Percentiles rank a stretch among this genome's conserved stretches.
Conservation (phyloP, 1,140 invertebrate genomes). For the Neoseiulus cucumeris region DNA sequence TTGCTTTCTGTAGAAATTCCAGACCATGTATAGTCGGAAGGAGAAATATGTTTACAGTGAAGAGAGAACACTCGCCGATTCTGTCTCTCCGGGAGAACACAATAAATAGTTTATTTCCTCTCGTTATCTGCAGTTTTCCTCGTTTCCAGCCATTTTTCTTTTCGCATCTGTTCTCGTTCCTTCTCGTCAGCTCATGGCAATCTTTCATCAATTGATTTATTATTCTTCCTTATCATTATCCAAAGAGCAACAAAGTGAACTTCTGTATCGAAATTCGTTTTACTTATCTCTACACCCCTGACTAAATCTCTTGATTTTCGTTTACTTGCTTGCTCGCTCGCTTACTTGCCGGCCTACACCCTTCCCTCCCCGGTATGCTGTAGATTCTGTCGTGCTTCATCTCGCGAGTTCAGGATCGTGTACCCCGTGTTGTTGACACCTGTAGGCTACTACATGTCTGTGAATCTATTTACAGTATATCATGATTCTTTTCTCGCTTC, state of each 20-base stretch:
- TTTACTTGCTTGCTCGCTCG: background rate
- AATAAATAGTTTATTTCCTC: constrained; percentile 11
- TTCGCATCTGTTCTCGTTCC: too few relatives aligned
- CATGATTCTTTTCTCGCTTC: too few relatives aligned
- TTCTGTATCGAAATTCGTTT: background rate
- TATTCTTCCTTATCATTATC: background rate
- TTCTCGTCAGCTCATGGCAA: too few relatives aligned
- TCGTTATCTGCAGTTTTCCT: too few relatives aligned
- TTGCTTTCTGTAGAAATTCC: too few relatives aligned
- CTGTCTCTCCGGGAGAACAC: background rate
- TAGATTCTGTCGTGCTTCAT: background rate
- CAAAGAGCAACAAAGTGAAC: constrained; percentile 11
- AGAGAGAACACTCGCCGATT: too few relatives aligned
- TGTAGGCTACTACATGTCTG: too few relatives aligned
- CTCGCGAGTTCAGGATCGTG: background rate
- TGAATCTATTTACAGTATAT: too few relatives aligned
- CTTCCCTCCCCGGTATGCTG: background rate
- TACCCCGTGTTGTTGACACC: background rate
- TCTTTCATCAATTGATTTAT: too few relatives aligned
- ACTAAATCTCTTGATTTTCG: background rate
- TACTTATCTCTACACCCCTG: background rate
- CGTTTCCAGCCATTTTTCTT: too few relatives aligned
- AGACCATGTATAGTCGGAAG: too few relatives aligned
- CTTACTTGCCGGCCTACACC: background rate
- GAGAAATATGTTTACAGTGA: too few relatives aligned